phyloP scores from a whole-genome alignment of 2,797 vertebrate genomes.

The Alcedo quadribrachys region DNA sequence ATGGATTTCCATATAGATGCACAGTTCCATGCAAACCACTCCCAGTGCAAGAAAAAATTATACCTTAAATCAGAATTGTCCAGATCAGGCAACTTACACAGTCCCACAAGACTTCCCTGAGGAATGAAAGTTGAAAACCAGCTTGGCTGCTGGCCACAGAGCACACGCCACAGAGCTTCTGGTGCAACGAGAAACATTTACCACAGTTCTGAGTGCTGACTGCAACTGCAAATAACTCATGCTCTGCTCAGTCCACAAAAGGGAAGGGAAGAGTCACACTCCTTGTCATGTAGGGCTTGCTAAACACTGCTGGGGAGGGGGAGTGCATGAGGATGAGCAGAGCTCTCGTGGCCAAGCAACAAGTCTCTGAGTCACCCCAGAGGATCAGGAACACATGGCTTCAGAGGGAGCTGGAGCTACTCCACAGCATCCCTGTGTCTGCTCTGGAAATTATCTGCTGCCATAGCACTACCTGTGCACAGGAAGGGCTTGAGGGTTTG shows the following conservation, averaged over 20 bases:
- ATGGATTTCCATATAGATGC: rapidly evolving
- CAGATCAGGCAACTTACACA: not conserved
- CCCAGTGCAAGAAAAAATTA: not conserved
- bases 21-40: not conserved
- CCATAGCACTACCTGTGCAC: rapidly evolving
- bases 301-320: not conserved
- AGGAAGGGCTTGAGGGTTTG: not conserved
- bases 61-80: not conserved
- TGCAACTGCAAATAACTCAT: not conserved
- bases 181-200: not conserved
- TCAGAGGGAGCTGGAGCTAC: not conserved
- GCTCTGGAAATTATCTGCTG: not conserved
- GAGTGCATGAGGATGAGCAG: not conserved
- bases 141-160: rapidly evolving
- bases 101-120: not conserved
- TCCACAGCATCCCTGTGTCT: not conserved
- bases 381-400: not conserved
- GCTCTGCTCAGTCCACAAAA: not conserved
- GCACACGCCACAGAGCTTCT: not conserved
- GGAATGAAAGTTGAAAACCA: not conserved
- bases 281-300: not conserved
- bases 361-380: not conserved
- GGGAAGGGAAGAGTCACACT: not conserved
- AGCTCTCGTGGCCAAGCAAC: not conserved
- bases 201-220: not conserved